phyloP scores from a whole-genome alignment of 64 coral and sea anemone species.

The Montipora sp. region DNA sequence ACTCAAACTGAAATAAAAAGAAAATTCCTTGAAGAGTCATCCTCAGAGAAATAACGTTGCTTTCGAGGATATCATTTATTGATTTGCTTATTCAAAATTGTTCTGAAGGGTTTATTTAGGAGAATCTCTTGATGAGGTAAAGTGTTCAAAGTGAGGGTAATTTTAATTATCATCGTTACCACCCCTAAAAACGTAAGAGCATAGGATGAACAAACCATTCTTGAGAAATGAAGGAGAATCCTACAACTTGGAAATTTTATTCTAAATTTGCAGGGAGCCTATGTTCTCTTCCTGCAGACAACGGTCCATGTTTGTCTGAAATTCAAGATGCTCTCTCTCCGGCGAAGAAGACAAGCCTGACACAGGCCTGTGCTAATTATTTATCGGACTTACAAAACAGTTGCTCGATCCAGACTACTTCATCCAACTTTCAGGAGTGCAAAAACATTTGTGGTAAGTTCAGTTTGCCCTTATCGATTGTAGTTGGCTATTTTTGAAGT shows the following conservation, averaged over 20 bases:
- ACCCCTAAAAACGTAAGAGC: neutral
- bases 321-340: constrained; percentile 41
- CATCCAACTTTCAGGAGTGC: constrained; percentile 60
- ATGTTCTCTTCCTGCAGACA: constrained; percentile 13
- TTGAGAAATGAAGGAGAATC: neutral
- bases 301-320: constrained; percentile 66
- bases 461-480: neutral
- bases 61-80: no score
- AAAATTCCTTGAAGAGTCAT: no score
- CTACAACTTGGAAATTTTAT: neutral
- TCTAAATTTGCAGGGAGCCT: constrained; percentile 13
- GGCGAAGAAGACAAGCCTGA: neutral
- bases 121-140: no score
- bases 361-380: constrained; percentile 58
- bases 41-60: no score
- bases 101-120: no score
- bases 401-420: constrained; percentile 27
- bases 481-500: neutral
- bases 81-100: no score
- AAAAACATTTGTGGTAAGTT: constrained; percentile 73
- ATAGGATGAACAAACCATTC: neutral
- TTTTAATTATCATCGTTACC: no score
- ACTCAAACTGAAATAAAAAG: no score
- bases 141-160: no score
- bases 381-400: constrained; percentile 54